Conservation (phyloP, 2,888 invertebrate species). For the Pilophorus perplexus region DNA sequence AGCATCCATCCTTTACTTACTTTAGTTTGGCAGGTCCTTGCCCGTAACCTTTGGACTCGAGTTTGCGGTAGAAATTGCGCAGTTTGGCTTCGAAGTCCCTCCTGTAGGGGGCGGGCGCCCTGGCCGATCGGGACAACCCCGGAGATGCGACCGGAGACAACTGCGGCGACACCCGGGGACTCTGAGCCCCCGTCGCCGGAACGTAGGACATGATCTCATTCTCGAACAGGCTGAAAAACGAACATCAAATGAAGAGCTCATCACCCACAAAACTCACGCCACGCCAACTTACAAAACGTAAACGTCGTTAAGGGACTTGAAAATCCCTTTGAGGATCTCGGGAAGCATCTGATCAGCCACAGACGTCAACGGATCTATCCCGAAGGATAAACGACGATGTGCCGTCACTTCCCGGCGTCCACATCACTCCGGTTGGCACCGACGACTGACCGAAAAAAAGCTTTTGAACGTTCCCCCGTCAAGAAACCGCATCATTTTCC, state of each 20-base stretch:
- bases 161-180: constrained; percentile 61
- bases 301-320: constrained; percentile 34
- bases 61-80: constrained; percentile 87
- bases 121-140: constrained; percentile 65
- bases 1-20: constrained; percentile 59
- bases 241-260: neutral
- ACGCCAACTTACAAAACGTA: constrained; percentile 31
- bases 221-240: constrained; percentile 83
- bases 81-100: constrained; percentile 94
- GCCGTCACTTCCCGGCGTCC: too few relatives aligned
- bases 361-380: neutral
- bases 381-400: constrained; percentile 11
- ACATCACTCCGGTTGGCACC: neutral
- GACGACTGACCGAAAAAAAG: neutral
- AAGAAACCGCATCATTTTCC: too few relatives aligned
- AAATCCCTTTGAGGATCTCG: constrained; percentile 21
- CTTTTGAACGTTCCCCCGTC: too few relatives aligned
- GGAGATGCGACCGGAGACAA: constrained; percentile 76
- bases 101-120: constrained; percentile 86
- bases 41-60: constrained; percentile 94
- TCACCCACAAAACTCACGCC: neutral
- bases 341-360: neutral
- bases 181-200: constrained; percentile 63
- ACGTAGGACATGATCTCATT: constrained; percentile 98
- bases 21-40: constrained; percentile 96